Evolutionary conservation across 2,797 vertebrate genomes (phyloP).

Genomic region (Ibycter americanus): DNA sequence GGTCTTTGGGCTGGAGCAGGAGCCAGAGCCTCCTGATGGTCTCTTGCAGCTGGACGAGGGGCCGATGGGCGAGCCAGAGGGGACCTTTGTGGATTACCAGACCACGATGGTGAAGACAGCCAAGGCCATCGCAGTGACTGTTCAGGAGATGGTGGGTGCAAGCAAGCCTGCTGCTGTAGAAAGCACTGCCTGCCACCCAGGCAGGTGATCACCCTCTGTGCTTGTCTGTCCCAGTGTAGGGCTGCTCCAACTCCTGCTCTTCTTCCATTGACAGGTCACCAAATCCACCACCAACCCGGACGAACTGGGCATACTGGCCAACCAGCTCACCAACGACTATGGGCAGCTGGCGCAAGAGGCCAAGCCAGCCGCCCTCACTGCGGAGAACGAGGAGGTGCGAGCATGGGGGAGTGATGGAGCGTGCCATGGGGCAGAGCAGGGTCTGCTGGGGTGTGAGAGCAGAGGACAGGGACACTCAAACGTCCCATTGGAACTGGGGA

Average conservation of each 20-base stretch:
- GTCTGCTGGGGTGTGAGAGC: not conserved
- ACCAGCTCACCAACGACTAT: constrained; percentile 93
- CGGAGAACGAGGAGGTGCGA: constrained; percentile 90
- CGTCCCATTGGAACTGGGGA: rapidly evolving
- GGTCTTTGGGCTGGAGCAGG: not conserved
- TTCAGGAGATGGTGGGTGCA: constrained; percentile 93
- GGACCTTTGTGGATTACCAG: constrained; percentile 97
- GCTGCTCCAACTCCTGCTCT: not conserved
- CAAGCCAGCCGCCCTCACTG: constrained; percentile 91
- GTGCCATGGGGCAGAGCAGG: not conserved
- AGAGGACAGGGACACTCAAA: not conserved
- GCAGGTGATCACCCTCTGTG: not conserved
- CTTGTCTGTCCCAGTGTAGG: not conserved
- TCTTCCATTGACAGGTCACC: constrained; percentile 83
- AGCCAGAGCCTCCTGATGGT: not conserved
- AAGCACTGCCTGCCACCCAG: not conserved
- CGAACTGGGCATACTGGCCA: constrained; percentile 92
- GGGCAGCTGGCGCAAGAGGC: constrained; percentile 90
- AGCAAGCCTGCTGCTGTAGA: not conserved
- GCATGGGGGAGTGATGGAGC: not conserved
- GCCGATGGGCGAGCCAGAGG: constrained; percentile 87
- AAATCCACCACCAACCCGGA: constrained; percentile 96
- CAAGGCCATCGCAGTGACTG: constrained; percentile 96
- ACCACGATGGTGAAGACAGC: constrained; percentile 98
- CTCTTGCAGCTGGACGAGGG: constrained; percentile 86